Percentiles rank a stretch among this genome's conserved stretches.
Conservation (phyloP, 2,888 invertebrate species). For the Eueremaeus valkanovi region DNA sequence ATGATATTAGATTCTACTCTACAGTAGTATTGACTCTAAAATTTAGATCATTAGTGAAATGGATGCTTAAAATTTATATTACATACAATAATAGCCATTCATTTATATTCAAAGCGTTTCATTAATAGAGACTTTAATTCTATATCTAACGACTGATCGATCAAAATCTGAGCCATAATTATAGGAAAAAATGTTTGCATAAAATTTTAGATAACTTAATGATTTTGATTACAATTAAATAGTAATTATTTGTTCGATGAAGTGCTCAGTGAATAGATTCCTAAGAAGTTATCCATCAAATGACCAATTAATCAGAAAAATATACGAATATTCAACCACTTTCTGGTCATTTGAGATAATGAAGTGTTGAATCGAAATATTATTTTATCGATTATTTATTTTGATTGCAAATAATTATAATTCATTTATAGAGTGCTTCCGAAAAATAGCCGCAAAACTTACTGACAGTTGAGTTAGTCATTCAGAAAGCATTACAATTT, state of each 20-base stretch:
- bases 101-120: background rate
- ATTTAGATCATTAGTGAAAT: too few relatives aligned
- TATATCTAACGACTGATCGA: background rate
- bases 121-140: conserved; percentile 5
- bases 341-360: background rate
- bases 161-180: background rate
- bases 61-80: too few relatives aligned
- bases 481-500: too few relatives aligned
- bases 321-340: background rate
- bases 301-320: background rate
- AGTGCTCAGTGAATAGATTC: too few relatives aligned
- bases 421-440: too few relatives aligned
- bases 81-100: background rate
- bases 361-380: background rate
- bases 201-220: background rate
- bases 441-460: too few relatives aligned
- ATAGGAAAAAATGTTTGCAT: background rate
- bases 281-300: background rate
- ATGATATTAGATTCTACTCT: too few relatives aligned
- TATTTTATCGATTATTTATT: background rate
- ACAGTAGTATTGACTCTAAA: too few relatives aligned
- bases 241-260: too few relatives aligned
- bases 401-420: too few relatives aligned
- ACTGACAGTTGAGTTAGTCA: too few relatives aligned
- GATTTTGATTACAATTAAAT: background rate